Conservation (phyloP, 2,888 invertebrate genomes). For the Drosophila stalkeri region DNA sequence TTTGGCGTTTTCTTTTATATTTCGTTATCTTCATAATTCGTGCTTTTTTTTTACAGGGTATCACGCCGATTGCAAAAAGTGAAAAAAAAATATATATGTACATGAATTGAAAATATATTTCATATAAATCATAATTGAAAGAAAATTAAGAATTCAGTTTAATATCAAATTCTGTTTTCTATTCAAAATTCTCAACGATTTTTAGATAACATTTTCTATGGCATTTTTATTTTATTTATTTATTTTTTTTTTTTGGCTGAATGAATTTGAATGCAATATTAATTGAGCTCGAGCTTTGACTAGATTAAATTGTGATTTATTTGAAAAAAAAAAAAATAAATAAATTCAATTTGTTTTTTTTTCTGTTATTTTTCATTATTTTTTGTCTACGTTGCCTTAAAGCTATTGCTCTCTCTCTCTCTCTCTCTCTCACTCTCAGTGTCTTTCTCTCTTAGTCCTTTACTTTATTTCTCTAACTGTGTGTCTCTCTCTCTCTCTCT, state of each 20-base stretch:
- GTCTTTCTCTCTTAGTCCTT: background rate
- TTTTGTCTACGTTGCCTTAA: background rate
- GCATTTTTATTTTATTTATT: too few relatives aligned
- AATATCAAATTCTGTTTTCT: slow-evolving; percentile 6
- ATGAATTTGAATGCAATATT: slow-evolving; percentile 4
- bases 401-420: background rate
- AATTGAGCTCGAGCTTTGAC: background rate
- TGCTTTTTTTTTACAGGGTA: slow-evolving; percentile 17
- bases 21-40: slow-evolving; percentile 32
- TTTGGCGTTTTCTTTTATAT: slow-evolving; percentile 53
- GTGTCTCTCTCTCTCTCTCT: background rate
- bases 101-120: background rate
- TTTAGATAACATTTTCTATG: background rate
- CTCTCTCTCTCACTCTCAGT: background rate
- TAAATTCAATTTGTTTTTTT: background rate
- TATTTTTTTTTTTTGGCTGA: background rate
- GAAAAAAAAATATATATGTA: background rate
- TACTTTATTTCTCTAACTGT: too few relatives aligned
- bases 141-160: slow-evolving; percentile 4
- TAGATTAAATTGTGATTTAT: slow-evolving; percentile 1
- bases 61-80: background rate
- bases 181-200: background rate
- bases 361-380: background rate
- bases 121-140: slow-evolving; percentile 1
- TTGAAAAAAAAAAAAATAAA: background rate